Evolutionary conservation across 2,888 invertebrate genomes (phyloP), one percentile per base, ranked within the genome.

Genomic region (Scaeva pyrastri): DNA sequence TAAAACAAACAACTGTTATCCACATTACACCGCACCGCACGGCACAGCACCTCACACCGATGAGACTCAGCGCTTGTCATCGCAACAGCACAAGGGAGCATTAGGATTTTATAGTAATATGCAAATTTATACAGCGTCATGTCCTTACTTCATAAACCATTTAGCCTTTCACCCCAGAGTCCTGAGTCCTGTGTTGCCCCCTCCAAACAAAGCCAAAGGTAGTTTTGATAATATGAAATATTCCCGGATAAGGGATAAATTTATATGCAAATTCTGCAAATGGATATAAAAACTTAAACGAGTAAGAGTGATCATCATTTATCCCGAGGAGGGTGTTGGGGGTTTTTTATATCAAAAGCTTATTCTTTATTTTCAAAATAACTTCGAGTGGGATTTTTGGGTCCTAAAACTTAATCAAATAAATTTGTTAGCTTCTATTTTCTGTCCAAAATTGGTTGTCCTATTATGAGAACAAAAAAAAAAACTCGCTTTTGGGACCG

Each of bases 91-190:
- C 12, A 19, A 12, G 36, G 19, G 48, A 36, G 21, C 21, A 66
- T 68, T 68, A 68, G 39, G 14, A 52, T 68, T 68, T 68, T 68
- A 52, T 52, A 60, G 58, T 60, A 43, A 62, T 55, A 79, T 83
- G 83, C 19, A 83, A 79, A 83, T 83, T 79, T 79, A 71, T 70
- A 64, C 78, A 70, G 64, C 66, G 56, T 74, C 62, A 79, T 79
- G 73, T 74, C 31, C 73, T 64, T 48, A 71, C 74, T 74, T 74
- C 26, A 52, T 58, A 71, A 68, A 70, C 60, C 70, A 78, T 66
- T 77, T 77, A 43, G 66, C 56, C 39, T 52, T 76, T 52, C 71
- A 77, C 77, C 71, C 71, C 60, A 39, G 21, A 23, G 68, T 39
- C 52, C 39, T n/a, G 4, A 39, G n/a, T n/a, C n/a, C n/a, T n/a